Evolutionary conservation across 2,113 vertebrate genomes (phyloP), one percentile per base, ranked within the genome.

Genomic region (Catharus bicknelli): DNA sequence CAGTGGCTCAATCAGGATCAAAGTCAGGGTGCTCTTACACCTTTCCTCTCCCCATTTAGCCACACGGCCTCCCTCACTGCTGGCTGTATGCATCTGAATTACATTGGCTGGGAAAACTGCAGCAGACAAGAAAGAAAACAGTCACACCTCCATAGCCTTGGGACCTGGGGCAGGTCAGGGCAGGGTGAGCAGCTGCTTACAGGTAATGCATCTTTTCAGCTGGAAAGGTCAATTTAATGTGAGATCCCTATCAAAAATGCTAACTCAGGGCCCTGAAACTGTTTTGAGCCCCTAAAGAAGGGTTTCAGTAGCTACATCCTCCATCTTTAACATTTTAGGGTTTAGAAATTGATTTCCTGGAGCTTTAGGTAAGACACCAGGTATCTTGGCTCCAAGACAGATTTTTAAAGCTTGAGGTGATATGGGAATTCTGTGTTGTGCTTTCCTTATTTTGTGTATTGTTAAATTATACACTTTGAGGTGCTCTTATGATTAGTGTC

Each of bases 191-290:
- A 95, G 85, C 77, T 95, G 80, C 19, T 93, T 94, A 90, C 92
- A 96, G 82, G 93, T 95, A 90, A 95, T 95, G 83, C 80, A 80
- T 95, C 89, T 94, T 94, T 93, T 94, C 94, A 95, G 95, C 81
- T 70, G 77, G 72, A 93, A 95, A 86, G 68, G 86, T 91, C 95
- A 95, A 80, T 69, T 94, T 94, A 91, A 92, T 91, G 80, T 81
- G 83, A 96, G 75, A 96, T 96, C 54, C 66, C 94, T 94, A 88
- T 95, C 78, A 88, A 73, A 92, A 90, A 95, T 61, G 47, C 86
- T 95, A 66, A 55, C 50, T 97, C 89, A 75, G 64, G 95, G 90
- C 79, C 76, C 36, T 94, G 94, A 88, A 95, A 90, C 83, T 91
- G 47, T 32, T 72, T 83, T 66, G 70, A 57, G 50, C 53, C 72